Base-by-base conservation (phyloP, 2,113 vertebrate genomes). In the Heterotis niloticus region DNA sequence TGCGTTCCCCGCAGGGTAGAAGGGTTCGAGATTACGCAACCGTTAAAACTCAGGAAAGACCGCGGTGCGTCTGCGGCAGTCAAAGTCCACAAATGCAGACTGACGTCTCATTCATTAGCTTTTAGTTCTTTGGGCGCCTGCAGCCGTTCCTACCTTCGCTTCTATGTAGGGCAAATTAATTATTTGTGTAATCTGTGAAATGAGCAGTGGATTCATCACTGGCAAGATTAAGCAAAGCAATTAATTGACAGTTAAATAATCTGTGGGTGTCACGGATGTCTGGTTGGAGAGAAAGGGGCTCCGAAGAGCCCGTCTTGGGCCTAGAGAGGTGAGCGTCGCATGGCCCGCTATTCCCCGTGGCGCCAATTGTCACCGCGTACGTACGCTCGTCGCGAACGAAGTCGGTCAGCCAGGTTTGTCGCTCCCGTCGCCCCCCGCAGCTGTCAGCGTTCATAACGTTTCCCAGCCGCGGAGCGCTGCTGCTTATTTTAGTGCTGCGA, bases 401-500 rank as follows among this genome's bases (percentile, higher is more conserved):
- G 74, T 69, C 59, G 73, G 73, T 76, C 74, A 65, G 17, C 23
- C 65, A 82, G 87, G 85, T 87, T 82, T 86, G 4, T 82, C 82
- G 83, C 77, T 90, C 83, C 84, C 83, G 84, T 84, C 84, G 85
- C 80, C 86, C 84, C 84, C 82, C 89, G 34, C 34, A 89, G 72
- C 89, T 88, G 85, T 86, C 87, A 88, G 85, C 87, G 84, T 86
- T 90, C 89, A 90, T 69, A 69, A 86, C 86, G 90, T 88, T 91
- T 91, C 90, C 91, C 88, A 83, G 80, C 84, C 77, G 81, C 84
- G 79, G 66, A 88, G 88, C 85, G 83, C 13, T 67, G 83, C 82
- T 90, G 91, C 90, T 90, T 92, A 90, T 91, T 93, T 91, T 92
- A 90, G 90, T 89, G 90, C 89, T 86, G 83, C 82, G 76, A 88